phyloP scores from a whole-genome alignment of 2,888 invertebrate genomes.

The Meloe dianella region DNA sequence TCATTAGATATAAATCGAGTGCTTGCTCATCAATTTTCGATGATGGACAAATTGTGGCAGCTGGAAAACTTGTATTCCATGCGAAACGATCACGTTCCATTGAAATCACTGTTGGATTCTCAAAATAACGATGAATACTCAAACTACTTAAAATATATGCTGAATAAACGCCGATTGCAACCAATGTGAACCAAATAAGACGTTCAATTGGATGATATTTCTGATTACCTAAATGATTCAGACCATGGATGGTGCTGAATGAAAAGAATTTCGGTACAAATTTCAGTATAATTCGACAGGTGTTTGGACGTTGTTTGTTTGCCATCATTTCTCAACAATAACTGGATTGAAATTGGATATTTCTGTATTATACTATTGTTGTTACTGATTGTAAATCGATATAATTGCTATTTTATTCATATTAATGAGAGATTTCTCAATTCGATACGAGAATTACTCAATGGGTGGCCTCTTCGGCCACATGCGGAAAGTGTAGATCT shows the following conservation, averaged over 20 bases:
- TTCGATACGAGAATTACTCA: slow-evolving; percentile 20
- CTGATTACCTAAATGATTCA: slow-evolving; percentile 46
- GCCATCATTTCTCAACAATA: neutral
- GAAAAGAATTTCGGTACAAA: slow-evolving; percentile 41
- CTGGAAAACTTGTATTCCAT: slow-evolving; percentile 75
- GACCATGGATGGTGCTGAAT: slow-evolving; percentile 53
- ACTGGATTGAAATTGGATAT: neutral
- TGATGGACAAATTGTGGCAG: slow-evolving; percentile 70
- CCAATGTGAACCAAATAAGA: slow-evolving; percentile 48
- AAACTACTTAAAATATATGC: slow-evolving; percentile 59
- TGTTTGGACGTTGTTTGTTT: neutral
- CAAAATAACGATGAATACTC: slow-evolving; percentile 71
- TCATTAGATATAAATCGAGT: slow-evolving; percentile 61
- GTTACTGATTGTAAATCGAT: neutral
- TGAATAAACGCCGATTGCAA: slow-evolving; percentile 47
- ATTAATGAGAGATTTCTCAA: slow-evolving; percentile 14
- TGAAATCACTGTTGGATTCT: slow-evolving; percentile 74
- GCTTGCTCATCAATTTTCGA: slow-evolving; percentile 64
- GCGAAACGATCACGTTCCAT: slow-evolving; percentile 75
- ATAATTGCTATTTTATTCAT: slow-evolving; percentile 22
- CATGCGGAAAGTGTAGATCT: slow-evolving; percentile 29
- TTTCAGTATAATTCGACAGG: neutral
- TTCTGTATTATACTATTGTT: neutral
- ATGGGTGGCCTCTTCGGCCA: slow-evolving; percentile 27
- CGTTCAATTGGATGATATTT: slow-evolving; percentile 47